These are phyloP conservation scores for Cyclophora punctaria DNA, from an alignment of 2,888 invertebrate species.

Conservation along the genomic window DNA sequence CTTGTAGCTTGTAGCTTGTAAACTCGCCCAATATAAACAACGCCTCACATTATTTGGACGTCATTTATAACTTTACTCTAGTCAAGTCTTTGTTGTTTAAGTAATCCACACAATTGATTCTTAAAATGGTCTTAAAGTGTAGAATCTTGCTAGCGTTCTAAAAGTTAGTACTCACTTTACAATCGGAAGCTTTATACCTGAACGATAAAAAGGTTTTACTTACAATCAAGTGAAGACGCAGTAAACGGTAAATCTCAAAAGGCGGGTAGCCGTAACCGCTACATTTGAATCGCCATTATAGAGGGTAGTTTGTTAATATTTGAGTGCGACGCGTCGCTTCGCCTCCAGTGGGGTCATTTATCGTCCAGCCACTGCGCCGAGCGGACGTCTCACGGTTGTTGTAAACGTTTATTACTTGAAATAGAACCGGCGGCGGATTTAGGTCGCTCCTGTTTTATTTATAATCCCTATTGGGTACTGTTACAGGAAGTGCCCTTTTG, in stretches of 20 bases:
- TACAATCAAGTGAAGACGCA: constrained; percentile 18
- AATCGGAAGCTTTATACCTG: constrained; percentile 3
- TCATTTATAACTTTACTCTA: too few species aligned
- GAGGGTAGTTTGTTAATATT: constrained; percentile 68
- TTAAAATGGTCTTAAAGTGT: too few species aligned
- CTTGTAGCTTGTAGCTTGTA: too few species aligned
- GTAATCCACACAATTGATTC: too few species aligned
- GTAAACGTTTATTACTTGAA: constrained; percentile 40
- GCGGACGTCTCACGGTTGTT: constrained; percentile 42
- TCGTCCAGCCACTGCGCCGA: constrained; percentile 36
- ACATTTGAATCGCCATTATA: constrained; percentile 50
- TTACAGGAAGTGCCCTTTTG: too few species aligned
- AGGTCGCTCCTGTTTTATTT: neutral
- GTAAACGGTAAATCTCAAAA: constrained; percentile 28
- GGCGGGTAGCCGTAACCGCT: constrained; percentile 38
- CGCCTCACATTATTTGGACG: too few species aligned
- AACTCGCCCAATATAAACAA: too few species aligned
- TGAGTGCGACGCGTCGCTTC: constrained; percentile 48
- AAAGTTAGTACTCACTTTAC: too few species aligned
- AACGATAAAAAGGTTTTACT: constrained; percentile 12
- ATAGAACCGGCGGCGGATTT: constrained; percentile 5
- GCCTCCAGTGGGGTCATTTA: constrained; percentile 45
- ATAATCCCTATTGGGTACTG: neutral
- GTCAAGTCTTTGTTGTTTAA: too few species aligned
- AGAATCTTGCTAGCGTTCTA: too few species aligned